Percentiles rank a stretch among this genome's conserved stretches.
phyloP scores from a whole-genome alignment of 2,888 invertebrate species.

The Gandaritis pyraliata region DNA sequence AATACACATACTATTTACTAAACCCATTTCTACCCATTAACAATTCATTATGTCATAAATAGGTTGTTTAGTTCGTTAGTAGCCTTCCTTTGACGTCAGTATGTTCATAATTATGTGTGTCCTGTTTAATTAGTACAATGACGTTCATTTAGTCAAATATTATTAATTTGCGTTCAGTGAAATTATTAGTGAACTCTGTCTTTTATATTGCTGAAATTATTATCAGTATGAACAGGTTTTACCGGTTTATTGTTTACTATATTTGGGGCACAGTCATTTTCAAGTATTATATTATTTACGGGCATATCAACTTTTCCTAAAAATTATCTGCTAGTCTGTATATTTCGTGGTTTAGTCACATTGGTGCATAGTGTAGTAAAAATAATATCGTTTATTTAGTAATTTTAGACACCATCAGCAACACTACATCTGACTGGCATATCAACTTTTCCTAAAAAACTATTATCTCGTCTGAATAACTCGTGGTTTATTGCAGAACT shows the following conservation, averaged over 20 bases:
- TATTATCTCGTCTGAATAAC: neutral
- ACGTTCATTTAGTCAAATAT: constrained; percentile 37
- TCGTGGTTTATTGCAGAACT: neutral
- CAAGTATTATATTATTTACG: neutral
- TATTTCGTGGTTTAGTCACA: neutral
- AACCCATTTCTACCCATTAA: constrained; percentile 29
- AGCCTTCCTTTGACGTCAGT: constrained; percentile 49
- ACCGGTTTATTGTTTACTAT: neutral
- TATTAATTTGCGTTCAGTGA: no score
- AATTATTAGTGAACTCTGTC: no score
- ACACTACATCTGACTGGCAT: neutral
- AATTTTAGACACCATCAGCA: constrained; percentile 32
- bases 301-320: neutral
- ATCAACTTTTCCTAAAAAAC: neutral
- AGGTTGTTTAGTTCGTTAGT: constrained; percentile 40
- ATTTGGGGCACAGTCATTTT: neutral
- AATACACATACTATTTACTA: neutral
- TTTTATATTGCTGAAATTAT: no score
- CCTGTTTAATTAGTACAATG: constrained; percentile 46
- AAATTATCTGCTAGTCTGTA: neutral
- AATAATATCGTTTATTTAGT: constrained; percentile 2
- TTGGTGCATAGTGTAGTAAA: neutral
- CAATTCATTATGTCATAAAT: constrained; percentile 33
- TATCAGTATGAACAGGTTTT: no score
- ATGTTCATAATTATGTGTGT: constrained; percentile 47